phyloP scores from a whole-genome alignment of 2,797 vertebrate genomes.

The Lophotriccus pileatus region DNA sequence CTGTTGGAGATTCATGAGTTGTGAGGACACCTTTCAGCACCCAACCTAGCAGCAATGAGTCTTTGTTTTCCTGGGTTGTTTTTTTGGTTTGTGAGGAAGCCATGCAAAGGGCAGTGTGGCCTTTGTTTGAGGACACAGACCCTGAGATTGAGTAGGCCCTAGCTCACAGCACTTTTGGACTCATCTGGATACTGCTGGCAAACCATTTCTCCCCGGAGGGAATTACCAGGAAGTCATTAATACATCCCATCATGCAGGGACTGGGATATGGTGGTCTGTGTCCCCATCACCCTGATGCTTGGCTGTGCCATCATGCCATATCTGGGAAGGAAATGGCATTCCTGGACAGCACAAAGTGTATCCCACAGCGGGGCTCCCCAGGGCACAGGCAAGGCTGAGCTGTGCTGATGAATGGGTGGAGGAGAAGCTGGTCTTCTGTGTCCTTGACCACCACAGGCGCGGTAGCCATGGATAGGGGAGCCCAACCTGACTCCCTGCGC shows the following conservation, averaged over 20 bases:
- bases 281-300: background rate
- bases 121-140: background rate
- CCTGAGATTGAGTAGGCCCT: background rate
- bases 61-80: background rate
- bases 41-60: background rate
- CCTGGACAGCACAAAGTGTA: background rate
- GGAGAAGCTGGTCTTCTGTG: background rate
- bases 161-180: background rate
- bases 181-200: background rate
- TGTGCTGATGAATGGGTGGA: background rate
- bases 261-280: background rate
- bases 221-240: background rate
- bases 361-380: background rate
- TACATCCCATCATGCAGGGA: background rate
- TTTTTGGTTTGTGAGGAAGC: background rate
- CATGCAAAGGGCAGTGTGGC: background rate
- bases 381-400: background rate
- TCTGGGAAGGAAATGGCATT: background rate
- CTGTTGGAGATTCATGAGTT: background rate
- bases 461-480: background rate
- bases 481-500: accelerated
- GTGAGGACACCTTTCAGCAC: background rate
- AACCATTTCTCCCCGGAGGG: background rate
- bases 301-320: background rate
- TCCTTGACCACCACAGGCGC: background rate